These are phyloP conservation scores for Polydrusus pterygomalis DNA, from an alignment of 2,888 invertebrate genomes.

Conservation along the genomic window DNA sequence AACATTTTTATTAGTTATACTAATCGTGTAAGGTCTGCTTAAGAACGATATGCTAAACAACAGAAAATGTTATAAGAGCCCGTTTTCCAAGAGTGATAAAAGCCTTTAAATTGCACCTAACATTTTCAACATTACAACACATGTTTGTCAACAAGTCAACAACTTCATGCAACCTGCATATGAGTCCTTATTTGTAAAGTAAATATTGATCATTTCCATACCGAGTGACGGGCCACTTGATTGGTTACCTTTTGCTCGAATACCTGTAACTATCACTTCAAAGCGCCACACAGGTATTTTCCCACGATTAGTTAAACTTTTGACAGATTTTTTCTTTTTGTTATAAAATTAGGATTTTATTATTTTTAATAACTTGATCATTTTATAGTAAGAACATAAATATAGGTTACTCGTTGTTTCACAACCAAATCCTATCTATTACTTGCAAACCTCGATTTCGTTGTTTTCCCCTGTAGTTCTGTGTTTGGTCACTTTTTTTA, in stretches of 20 bases:
- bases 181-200: conserved; percentile 44
- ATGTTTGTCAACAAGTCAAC: conserved; percentile 50
- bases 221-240: conserved; percentile 38
- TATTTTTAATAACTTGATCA: no score
- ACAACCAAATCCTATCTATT: no score
- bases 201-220: conserved; percentile 51
- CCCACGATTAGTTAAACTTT: conserved; percentile 42
- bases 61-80: neutral
- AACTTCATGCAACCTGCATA: conserved; percentile 35
- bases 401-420: no score
- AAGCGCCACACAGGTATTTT: conserved; percentile 49
- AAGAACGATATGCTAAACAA: neutral
- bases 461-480: no score
- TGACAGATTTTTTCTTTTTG: conserved; percentile 28
- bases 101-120: conserved; percentile 29
- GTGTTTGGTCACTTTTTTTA: no score
- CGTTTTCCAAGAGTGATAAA: conserved; percentile 15
- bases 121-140: conserved; percentile 19
- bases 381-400: no score
- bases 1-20: neutral
- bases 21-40: neutral
- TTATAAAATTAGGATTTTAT: neutral
- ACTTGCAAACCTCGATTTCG: no score
- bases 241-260: conserved; percentile 39
- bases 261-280: conserved; percentile 45